Percentiles rank a stretch among this genome's conserved stretches.
Conservation (phyloP, 2,888 invertebrate species). For the Ischnura elegans region DNA sequence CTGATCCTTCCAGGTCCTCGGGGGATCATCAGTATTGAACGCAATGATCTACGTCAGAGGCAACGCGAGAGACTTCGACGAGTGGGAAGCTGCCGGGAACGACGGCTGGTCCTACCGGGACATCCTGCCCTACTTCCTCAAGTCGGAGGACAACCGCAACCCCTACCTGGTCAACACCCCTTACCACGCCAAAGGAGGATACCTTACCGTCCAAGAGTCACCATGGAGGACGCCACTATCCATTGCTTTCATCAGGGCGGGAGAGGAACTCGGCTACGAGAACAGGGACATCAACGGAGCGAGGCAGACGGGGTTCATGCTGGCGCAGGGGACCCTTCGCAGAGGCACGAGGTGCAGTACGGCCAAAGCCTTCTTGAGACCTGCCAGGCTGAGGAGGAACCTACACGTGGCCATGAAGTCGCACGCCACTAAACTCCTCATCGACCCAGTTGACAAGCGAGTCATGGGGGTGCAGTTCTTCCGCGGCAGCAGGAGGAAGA, state of each 20-base stretch:
- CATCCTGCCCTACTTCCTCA: constrained; percentile 90
- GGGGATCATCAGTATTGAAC: constrained; percentile 92
- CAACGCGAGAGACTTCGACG: constrained; percentile 91
- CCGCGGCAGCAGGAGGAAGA: constrained; percentile 83
- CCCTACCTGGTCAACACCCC: constrained; percentile 87
- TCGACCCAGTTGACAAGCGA: constrained; percentile 79
- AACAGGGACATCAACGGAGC: constrained; percentile 90
- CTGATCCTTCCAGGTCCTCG: constrained; percentile 78
- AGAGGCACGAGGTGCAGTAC: constrained; percentile 93
- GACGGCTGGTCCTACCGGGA: constrained; percentile 92
- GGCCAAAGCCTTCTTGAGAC: constrained; percentile 91
- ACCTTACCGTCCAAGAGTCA: constrained; percentile 90
- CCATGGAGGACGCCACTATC: constrained; percentile 91
- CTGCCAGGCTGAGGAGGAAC: constrained; percentile 87
- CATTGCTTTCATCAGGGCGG: constrained; percentile 90
- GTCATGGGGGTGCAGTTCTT: constrained; percentile 89
- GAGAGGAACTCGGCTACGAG: constrained; percentile 89
- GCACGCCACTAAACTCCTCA: constrained; percentile 82
- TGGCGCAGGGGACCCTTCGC: constrained; percentile 91
- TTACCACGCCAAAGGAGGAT: constrained; percentile 89
- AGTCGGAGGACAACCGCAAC: constrained; percentile 93
- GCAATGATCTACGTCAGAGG: constrained; percentile 96
- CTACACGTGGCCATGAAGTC: constrained; percentile 89
- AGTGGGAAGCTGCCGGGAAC: constrained; percentile 91
- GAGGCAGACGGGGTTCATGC: constrained; percentile 91